Evolutionary conservation across 2,797 vertebrate species (phyloP).

Genomic region (Premnoplex brunnescens): DNA sequence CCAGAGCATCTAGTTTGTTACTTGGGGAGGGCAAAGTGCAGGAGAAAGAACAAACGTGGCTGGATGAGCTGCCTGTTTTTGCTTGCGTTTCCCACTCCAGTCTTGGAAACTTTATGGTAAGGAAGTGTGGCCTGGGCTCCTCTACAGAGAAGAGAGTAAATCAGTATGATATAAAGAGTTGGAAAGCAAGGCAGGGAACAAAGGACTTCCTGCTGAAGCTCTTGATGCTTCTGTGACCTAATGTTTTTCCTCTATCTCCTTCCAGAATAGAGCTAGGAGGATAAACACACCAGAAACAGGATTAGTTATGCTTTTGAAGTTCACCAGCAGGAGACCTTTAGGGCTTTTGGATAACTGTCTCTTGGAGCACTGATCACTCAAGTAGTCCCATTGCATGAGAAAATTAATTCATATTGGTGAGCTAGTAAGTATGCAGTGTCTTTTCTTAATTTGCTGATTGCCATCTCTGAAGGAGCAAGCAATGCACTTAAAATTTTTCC

Average conservation of each 20-base stretch:
- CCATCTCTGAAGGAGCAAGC: not conserved
- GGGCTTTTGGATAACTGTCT: not conserved
- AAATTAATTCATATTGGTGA: not conserved
- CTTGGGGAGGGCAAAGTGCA: not conserved
- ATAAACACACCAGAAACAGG: not conserved
- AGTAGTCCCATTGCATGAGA: not conserved
- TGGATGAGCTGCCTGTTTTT: not conserved
- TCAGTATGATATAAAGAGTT: not conserved
- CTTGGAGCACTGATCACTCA: not conserved
- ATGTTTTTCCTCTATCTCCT: not conserved
- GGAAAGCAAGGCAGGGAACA: not conserved
- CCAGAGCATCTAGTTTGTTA: not conserved
- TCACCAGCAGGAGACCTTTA: not conserved
- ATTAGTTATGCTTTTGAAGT: not conserved
- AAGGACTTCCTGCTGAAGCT: not conserved
- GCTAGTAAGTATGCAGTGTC: not conserved
- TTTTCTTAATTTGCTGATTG: not conserved
- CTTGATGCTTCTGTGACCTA: not conserved
- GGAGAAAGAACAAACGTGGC: not conserved
- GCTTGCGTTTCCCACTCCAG: not conserved
- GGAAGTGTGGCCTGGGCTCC: not conserved
- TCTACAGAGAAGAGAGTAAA: not conserved
- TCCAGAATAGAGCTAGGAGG: not conserved
- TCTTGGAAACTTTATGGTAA: not conserved
- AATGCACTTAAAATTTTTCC: not conserved